Base-by-base conservation (phyloP, 2,113 vertebrate species). In the Madoqua kirkii region DNA sequence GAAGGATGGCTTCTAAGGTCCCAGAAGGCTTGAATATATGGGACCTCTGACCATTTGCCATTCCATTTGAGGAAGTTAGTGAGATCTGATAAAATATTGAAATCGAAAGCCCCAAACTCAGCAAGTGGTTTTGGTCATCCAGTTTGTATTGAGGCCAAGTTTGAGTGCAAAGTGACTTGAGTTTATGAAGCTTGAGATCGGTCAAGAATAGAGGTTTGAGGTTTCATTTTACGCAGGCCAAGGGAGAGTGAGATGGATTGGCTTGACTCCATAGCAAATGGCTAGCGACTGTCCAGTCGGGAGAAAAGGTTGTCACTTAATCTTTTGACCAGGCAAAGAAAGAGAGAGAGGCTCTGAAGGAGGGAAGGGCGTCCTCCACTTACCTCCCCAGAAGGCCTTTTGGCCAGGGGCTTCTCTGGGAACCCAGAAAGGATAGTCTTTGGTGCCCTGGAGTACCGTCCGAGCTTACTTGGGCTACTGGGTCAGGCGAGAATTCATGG, bases 251-350 rank as follows among this genome's bases (percentile, higher is more conserved):
- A 29, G 14, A 62, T 2, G 0, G 29, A 33, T 33, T 33, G 31
- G 31, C 31, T 33, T 64, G 60, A 64, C 31, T 6, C 60, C 60
- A 64, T 64, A 33, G 60, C 60, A 64, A 64, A 33, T 33, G 31
- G 31, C 60, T 64, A 7, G 31, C 0, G 6, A 64, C 31, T 33
- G 31, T 64, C 31, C 0, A 0, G 14, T 64, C 0, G 7, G 31
- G 31, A 64, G 31, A 64, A 64, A 64, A 33, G 31, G 6, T 64
- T 1, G 0, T 64, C 14, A 64, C 1, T 0, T 33, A 64, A 16
- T 64, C 31, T 33, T 64, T 64, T 16, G 15, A 33, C 60, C 7
- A 33, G 14, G 31, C 14, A 64, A 16, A 64, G 19, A 55, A 17
- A 54, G 31, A 33, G 0, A 62, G 14, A 62, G 60, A 33, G 60